Conservation (phyloP, 2,797 vertebrate genomes). For the Phaenicophaeus curvirostris region DNA sequence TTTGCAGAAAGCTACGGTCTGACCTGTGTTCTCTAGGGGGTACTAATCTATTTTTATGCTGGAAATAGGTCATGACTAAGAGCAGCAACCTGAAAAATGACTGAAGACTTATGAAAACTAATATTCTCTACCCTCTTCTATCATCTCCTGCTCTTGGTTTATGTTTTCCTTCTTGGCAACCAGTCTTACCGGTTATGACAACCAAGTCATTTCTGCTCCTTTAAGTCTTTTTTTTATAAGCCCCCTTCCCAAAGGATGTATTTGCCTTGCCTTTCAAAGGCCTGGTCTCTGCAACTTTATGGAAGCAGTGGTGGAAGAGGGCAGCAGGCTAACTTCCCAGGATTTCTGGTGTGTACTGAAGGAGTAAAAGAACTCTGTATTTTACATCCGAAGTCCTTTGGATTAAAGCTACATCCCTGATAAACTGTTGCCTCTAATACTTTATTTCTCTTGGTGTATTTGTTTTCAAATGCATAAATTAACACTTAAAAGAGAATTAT, state of each 20-base stretch:
- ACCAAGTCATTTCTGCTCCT: background rate
- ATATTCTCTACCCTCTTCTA: background rate
- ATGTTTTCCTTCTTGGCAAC: background rate
- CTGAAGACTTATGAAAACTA: background rate
- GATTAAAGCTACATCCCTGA: background rate
- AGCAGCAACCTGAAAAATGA: constrained; percentile 7
- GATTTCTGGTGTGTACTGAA: background rate
- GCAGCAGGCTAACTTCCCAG: background rate
- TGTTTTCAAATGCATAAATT: background rate
- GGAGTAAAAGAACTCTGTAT: background rate
- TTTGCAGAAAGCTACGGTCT: background rate
- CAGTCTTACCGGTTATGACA: background rate
- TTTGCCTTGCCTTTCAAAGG: background rate
- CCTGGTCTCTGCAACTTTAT: background rate
- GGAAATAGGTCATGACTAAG: constrained; percentile 25
- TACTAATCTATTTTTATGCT: constrained; percentile 7
- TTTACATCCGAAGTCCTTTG: background rate
- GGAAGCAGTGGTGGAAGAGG: background rate
- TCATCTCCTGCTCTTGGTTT: background rate
- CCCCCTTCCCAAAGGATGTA: background rate
- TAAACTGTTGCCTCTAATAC: background rate
- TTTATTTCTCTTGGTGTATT: background rate
- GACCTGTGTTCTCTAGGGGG: background rate
- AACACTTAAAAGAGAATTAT: background rate
- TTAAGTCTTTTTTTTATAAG: background rate